A percentile compares a stretch with the other conserved stretches of the same genome.
Conservation (phyloP, 2,797 vertebrate genomes). For the Erpetoichthys calabaricus region DNA sequence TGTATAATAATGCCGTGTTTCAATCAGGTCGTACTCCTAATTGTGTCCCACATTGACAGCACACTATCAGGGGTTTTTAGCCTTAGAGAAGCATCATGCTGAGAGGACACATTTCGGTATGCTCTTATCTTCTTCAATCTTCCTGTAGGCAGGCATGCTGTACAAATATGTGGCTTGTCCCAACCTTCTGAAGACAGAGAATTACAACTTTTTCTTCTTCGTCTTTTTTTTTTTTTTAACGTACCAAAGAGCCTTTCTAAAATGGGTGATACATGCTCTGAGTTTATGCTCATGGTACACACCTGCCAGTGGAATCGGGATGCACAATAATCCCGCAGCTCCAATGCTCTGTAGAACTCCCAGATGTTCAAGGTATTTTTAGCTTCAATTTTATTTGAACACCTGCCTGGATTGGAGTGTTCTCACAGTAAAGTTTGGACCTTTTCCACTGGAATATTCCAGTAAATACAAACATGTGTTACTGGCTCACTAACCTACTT, state of each 20-base stretch:
- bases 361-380: constrained; percentile 78
- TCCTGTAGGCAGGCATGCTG: too few species aligned
- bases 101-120: too few species aligned
- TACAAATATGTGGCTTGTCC: too few species aligned
- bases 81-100: too few species aligned
- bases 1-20: neutral
- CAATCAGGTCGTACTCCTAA: neutral
- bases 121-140: too few species aligned
- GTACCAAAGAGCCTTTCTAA: too few species aligned
- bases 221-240: too few species aligned
- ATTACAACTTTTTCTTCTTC: too few species aligned
- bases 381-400: constrained; percentile 72
- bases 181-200: too few species aligned
- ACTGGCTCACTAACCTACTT: too few species aligned
- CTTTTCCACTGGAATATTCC: neutral
- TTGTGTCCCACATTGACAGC: neutral
- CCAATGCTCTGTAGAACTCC: constrained; percentile 48
- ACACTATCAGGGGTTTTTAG: neutral
- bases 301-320: constrained; percentile 58
- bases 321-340: constrained; percentile 31
- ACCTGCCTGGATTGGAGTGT: constrained; percentile 64
- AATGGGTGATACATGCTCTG: too few species aligned
- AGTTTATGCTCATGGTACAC: constrained; percentile 15
- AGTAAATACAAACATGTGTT: too few species aligned
- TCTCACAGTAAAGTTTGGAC: constrained; percentile 44